Conservation (phyloP, 1,140 invertebrate species). For the Scaptodrosophila lebanonensis region DNA sequence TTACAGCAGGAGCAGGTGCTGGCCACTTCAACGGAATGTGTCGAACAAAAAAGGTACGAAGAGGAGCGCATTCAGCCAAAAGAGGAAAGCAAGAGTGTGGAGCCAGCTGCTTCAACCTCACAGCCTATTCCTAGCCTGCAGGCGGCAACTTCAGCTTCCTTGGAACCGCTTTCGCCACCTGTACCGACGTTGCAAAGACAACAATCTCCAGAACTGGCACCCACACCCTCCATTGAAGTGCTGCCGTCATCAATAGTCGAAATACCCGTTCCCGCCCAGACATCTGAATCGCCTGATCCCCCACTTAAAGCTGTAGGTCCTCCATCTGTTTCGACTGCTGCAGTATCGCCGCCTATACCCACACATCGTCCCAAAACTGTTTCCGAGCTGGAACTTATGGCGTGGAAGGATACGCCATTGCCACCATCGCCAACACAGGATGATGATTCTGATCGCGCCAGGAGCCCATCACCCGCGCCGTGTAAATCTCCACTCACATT, state of each 20-base stretch:
- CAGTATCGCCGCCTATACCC: conserved; percentile 60
- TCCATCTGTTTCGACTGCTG: too few species aligned
- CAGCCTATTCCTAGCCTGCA: neutral
- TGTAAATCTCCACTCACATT: conserved; percentile 20
- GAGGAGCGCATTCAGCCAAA: neutral
- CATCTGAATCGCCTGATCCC: too few species aligned
- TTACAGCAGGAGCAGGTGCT: too few species aligned
- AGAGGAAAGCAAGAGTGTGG: neutral
- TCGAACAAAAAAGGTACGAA: neutral
- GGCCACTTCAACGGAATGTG: too few species aligned
- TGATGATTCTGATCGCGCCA: too few species aligned
- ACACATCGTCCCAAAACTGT: conserved; percentile 44
- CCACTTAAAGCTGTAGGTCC: too few species aligned
- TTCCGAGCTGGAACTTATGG: conserved; percentile 26
- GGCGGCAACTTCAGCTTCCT: neutral
- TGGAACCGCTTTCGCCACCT: neutral
- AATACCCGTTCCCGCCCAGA: too few species aligned
- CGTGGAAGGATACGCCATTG: conserved; percentile 8
- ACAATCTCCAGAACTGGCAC: neutral
- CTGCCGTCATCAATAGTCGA: too few species aligned
- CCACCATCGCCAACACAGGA: too few species aligned
- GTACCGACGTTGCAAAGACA: neutral
- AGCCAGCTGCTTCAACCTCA: neutral
- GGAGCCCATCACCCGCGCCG: too few species aligned
- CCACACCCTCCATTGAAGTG: too few species aligned